Evolutionary conservation across 1,140 invertebrate genomes (phyloP).

Genomic region (Drosophila chauvacae): DNA sequence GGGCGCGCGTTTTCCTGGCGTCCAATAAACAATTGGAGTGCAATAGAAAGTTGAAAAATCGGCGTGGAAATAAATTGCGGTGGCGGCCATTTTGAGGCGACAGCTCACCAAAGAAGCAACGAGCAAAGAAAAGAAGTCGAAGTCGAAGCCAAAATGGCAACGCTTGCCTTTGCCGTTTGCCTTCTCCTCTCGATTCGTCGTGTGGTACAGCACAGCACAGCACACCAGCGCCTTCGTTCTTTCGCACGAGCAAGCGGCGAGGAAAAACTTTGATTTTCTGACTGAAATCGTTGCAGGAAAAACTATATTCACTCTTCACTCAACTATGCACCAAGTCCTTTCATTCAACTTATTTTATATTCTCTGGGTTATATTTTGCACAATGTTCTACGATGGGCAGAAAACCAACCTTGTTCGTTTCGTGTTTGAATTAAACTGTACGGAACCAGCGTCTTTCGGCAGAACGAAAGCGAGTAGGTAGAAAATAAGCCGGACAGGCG

Average conservation of each 20-base stretch:
- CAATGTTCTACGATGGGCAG: constrained; percentile 23
- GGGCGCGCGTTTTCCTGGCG: constrained; percentile 58
- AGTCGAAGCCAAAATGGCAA: constrained; percentile 63
- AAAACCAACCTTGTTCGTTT: constrained; percentile 68
- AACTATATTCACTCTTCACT: constrained; percentile 10
- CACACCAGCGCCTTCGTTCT: constrained; percentile 7
- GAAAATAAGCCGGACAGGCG: constrained; percentile 23
- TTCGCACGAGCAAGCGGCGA: neutral
- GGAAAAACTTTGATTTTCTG: constrained; percentile 3
- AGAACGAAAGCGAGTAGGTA: constrained; percentile 55
- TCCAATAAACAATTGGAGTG: constrained; percentile 5
- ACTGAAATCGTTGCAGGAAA: neutral
- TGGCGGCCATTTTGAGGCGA: constrained; percentile 35
- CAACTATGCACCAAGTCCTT: constrained; percentile 9
- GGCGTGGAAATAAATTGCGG: constrained; percentile 10
- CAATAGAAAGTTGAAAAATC: constrained; percentile 14
- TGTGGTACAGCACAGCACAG: constrained; percentile 30
- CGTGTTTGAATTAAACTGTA: constrained; percentile 73
- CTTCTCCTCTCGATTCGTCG: constrained; percentile 51
- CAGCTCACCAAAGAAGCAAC: constrained; percentile 24
- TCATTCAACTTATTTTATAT: constrained; percentile 12
- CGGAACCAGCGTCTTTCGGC: constrained; percentile 29
- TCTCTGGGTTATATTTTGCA: constrained; percentile 19
- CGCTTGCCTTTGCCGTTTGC: constrained; percentile 37
- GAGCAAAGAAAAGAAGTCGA: constrained; percentile 35